These are phyloP conservation scores for Tribolium freemani DNA, from an alignment of 2,888 invertebrate species.

Conservation along the genomic window DNA sequence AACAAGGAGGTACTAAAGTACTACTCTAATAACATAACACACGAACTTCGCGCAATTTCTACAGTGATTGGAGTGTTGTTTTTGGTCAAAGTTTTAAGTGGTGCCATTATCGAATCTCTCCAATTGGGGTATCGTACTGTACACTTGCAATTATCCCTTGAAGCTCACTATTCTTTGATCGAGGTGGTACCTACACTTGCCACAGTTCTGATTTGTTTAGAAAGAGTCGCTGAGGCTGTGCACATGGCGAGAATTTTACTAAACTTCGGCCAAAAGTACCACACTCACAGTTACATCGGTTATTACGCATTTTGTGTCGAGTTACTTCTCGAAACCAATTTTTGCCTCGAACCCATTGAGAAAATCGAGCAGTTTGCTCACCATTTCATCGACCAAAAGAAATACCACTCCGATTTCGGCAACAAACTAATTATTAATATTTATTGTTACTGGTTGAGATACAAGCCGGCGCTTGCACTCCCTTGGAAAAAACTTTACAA, in stretches of 20 bases:
- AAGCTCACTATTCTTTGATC: conserved; percentile 66
- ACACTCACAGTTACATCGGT: conserved; percentile 65
- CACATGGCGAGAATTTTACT: conserved; percentile 67
- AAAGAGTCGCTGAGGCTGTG: conserved; percentile 70
- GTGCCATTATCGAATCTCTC: conserved; percentile 62
- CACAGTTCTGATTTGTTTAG: conserved; percentile 67
- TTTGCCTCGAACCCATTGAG: conserved; percentile 69
- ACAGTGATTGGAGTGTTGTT: conserved; percentile 69
- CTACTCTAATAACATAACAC: conserved; percentile 62
- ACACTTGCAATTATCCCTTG: conserved; percentile 67
- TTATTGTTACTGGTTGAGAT: conserved; percentile 47
- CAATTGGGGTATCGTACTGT: conserved; percentile 68
- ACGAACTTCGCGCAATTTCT: conserved; percentile 69
- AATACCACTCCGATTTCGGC: conserved; percentile 35
- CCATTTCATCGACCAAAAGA: conserved; percentile 48
- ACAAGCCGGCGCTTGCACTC: conserved; percentile 34
- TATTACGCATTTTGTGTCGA: conserved; percentile 74
- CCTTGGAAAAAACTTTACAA: conserved; percentile 49
- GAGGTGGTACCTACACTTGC: conserved; percentile 69
- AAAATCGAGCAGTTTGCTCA: conserved; percentile 68
- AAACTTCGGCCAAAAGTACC: conserved; percentile 56
- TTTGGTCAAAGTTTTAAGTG: conserved; percentile 66
- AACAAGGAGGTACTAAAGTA: conserved; percentile 53
- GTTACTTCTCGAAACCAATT: conserved; percentile 72
- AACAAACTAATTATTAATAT: conserved; percentile 49